Conservation (phyloP, 2,797 vertebrate species). For the Pteronotus mesoamericanus region DNA sequence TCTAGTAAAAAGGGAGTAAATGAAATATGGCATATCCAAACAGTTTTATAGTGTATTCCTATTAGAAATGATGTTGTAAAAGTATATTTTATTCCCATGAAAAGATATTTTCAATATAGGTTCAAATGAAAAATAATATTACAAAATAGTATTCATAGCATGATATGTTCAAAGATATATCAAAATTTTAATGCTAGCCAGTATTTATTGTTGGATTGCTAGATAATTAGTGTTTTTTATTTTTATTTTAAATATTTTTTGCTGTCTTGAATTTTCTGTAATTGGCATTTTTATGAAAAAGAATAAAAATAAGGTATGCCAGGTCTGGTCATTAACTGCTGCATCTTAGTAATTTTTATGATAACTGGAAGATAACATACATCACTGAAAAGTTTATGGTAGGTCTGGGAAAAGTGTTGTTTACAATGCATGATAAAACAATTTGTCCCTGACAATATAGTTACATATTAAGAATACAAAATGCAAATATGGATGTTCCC, state of each 20-base stretch:
- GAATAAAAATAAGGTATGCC: not conserved
- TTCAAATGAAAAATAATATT: not conserved
- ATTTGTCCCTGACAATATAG: slow-evolving; percentile 96
- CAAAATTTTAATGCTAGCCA: not conserved
- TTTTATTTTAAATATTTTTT: not conserved
- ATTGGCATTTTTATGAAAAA: not conserved
- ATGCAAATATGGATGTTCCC: slow-evolving; percentile 84
- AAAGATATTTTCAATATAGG: not conserved
- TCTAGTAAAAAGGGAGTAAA: not conserved
- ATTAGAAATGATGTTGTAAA: slow-evolving; percentile 15
- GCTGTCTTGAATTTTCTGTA: not conserved
- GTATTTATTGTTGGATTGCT: not conserved
- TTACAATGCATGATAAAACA: slow-evolving; percentile 93
- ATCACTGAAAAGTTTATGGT: slow-evolving; percentile 96
- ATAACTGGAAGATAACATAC: slow-evolving; percentile 97
- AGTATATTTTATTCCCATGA: not conserved
- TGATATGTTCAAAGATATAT: not conserved
- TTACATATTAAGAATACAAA: slow-evolving; percentile 93
- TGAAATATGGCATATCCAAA: not conserved
- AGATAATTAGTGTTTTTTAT: not conserved
- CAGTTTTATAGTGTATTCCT: not conserved
- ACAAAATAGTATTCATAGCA: not conserved
- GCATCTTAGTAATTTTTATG: slow-evolving; percentile 95
- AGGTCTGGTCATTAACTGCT: slow-evolving; percentile 76
- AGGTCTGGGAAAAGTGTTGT: slow-evolving; percentile 92